Conservation (phyloP, 30 jellyfish, hydroid and myxozoan species). For the Cassiopea xamachana region DNA sequence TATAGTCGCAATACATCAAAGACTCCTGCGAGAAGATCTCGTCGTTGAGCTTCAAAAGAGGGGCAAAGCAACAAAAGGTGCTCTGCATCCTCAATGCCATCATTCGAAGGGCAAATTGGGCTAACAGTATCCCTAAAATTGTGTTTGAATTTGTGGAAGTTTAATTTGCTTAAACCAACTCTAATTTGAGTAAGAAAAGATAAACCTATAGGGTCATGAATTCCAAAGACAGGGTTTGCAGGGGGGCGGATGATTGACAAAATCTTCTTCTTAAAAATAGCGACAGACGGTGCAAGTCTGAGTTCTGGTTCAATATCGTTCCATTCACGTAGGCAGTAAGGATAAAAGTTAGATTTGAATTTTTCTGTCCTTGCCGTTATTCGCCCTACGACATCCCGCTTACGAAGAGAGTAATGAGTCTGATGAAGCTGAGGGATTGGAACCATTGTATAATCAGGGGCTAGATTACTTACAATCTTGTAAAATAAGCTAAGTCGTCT, state of each 20-base stretch:
- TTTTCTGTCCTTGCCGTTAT: slow-evolving; percentile 69
- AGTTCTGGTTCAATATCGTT: slow-evolving; percentile 56
- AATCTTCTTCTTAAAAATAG: slow-evolving; percentile 53
- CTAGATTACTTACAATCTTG: slow-evolving; percentile 47
- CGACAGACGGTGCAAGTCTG: slow-evolving; percentile 68
- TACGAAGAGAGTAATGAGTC: slow-evolving; percentile 59
- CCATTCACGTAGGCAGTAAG: slow-evolving; percentile 66
- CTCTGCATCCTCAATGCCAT: slow-evolving; percentile 46
- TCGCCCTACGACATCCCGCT: slow-evolving; percentile 62
- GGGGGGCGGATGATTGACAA: slow-evolving; percentile 51
- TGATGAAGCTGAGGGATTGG: slow-evolving; percentile 70
- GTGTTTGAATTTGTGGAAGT: slow-evolving; percentile 26
- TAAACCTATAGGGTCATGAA: slow-evolving; percentile 32
- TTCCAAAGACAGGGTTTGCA: slow-evolving; percentile 34
- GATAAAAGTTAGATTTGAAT: slow-evolving; percentile 64
- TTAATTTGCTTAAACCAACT: slow-evolving; percentile 40
- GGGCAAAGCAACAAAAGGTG: slow-evolving; percentile 64
- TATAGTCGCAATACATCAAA: slow-evolving; percentile 1
- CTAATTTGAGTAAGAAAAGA: slow-evolving; percentile 40
- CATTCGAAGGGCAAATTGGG: slow-evolving; percentile 50
- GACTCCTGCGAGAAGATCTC: slow-evolving; percentile 29
- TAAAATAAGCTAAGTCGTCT: slow-evolving; percentile 48
- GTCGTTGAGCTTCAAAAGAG: slow-evolving; percentile 5
- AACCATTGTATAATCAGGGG: slow-evolving; percentile 60
- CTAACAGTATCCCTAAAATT: slow-evolving; percentile 32